Evolutionary conservation across 1,140 invertebrate genomes (phyloP), one percentile per base, ranked within the genome.

Genomic region (Bacillus rossius): DNA sequence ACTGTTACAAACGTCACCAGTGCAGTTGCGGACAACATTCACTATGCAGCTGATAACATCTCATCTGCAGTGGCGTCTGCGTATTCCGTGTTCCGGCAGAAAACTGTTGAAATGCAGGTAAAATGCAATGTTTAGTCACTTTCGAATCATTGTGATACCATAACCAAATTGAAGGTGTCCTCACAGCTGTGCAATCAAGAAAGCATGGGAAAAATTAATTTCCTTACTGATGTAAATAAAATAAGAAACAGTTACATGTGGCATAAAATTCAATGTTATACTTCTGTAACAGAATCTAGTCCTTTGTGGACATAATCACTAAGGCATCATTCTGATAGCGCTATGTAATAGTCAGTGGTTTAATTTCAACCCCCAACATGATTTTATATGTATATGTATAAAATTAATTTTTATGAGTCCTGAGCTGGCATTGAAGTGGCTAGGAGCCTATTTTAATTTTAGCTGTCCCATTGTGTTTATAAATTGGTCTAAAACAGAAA

Each of bases 101-200:
- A 76, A 51, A 79, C 78, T 3, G 70, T 77, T n/a, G 76, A 78
- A 56, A 73, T 79, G 45, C 78, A 79, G 63, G 77, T 68, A 64
- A 57, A 38, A 45, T 16, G 41, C 2, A 42, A 16, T 42, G 23
- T 2, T 20, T 8, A 45, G 23, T 20, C 42, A 45, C 1, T 1
- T 5, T 0, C n/a, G 1, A n/a, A n/a, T n/a, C n/a, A 8, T 22
- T 22, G 3, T 48, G 23, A 5, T 48, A 14, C 2, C 2, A 26
- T 10, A 25, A 3, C 1, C 0, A 48, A 2, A 25, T 14, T 1
- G 1, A 3, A 4, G 17, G 2, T 19, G 19, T 23, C 5, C 2
- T 3, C 16, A 1, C 23, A 8, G 1, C 8, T 48, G 47, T 48
- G n/a, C 19, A 22, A 13, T 8, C 8, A 8, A 8, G 16, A 19